phyloP scores from a whole-genome alignment of 2,888 invertebrate species.

The Beris morrisii region DNA sequence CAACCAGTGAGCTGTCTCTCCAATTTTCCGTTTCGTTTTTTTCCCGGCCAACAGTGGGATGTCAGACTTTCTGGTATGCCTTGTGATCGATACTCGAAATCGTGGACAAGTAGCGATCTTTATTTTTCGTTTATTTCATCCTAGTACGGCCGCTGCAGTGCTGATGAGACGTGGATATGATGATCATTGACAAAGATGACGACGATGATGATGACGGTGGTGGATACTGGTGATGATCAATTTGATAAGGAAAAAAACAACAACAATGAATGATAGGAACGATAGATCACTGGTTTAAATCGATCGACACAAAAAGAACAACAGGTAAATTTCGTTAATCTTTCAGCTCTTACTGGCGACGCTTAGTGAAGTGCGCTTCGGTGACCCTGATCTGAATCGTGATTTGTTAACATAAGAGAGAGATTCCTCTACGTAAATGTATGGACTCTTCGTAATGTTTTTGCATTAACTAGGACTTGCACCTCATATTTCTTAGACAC shows the following conservation, averaged over 20 bases:
- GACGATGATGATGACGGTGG: slow-evolving; percentile 2
- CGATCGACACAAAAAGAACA: slow-evolving; percentile 21
- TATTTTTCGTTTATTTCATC: slow-evolving; percentile 16
- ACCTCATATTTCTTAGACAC: background rate
- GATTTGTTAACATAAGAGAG: slow-evolving; percentile 39
- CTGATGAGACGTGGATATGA: background rate
- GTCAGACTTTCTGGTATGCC: background rate
- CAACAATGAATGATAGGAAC: slow-evolving; percentile 1
- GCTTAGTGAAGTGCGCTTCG: slow-evolving; percentile 28
- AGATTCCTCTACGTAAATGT: slow-evolving; percentile 1
- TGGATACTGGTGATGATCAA: slow-evolving; percentile 27
- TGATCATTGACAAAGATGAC: background rate
- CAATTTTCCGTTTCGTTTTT: background rate
- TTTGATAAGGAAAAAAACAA: slow-evolving; percentile 18
- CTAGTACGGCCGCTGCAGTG: slow-evolving; percentile 20
- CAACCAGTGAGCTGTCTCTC: slow-evolving; percentile 27
- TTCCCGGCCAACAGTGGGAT: background rate
- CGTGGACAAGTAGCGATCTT: slow-evolving; percentile 39
- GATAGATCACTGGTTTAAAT: slow-evolving; percentile 3
- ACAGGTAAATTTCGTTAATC: slow-evolving; percentile 27
- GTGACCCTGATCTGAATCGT: slow-evolving; percentile 40
- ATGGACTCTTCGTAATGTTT: slow-evolving; percentile 18
- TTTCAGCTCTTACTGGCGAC: background rate
- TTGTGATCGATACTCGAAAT: slow-evolving; percentile 31
- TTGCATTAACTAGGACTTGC: background rate